Evolutionary conservation across 1,140 invertebrate species (phyloP).

Genomic region (Piezodorus guildinii): DNA sequence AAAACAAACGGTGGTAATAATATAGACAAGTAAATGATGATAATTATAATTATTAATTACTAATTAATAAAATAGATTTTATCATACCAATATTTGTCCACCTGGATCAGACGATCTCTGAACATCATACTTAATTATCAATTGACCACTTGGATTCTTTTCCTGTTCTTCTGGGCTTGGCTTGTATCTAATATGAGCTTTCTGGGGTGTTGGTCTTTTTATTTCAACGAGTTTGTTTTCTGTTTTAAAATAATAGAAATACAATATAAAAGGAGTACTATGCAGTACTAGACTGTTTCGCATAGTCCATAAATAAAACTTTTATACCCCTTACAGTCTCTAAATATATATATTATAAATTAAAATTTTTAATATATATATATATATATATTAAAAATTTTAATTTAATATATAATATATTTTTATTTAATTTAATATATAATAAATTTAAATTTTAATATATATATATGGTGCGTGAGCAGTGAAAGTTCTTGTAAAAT

Average conservation of each 20-base stretch:
- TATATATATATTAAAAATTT: no score
- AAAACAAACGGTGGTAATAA: background rate
- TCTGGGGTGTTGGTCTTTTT: slow-evolving; percentile 12
- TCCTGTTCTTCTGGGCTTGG: slow-evolving; percentile 34
- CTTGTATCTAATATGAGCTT: slow-evolving; percentile 26
- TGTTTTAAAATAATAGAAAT: background rate
- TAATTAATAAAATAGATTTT: background rate
- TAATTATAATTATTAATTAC: background rate
- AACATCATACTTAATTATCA: slow-evolving; percentile 52
- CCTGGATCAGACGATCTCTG: slow-evolving; percentile 37
- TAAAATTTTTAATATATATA: no score
- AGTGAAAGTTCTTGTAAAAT: no score
- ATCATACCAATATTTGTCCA: slow-evolving; percentile 42
- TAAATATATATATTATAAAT: no score
- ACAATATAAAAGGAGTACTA: no score
- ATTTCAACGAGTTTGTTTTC: slow-evolving; percentile 15
- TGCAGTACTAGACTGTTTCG: no score
- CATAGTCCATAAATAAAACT: no score
- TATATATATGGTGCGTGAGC: no score
- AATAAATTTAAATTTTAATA: no score
- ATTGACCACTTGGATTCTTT: slow-evolving; percentile 39
- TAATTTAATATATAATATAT: no score
- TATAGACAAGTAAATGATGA: background rate
- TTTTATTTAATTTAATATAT: no score
- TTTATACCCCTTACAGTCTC: no score